phyloP scores from a whole-genome alignment of 2,888 invertebrate species.

The Mesoligia furuncula region DNA sequence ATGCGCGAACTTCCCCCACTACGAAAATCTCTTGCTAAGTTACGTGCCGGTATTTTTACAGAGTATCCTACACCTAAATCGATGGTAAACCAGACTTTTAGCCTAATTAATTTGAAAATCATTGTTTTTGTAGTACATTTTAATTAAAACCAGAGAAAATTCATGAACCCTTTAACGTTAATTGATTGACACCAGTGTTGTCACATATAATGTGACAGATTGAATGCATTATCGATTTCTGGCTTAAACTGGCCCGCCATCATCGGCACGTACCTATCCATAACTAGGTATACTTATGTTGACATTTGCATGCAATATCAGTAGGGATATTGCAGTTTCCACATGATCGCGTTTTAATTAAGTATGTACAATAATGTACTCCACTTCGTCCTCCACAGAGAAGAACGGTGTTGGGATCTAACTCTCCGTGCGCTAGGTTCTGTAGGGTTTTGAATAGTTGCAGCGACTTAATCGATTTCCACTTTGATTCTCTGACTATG shows the following conservation, averaged over 20 bases:
- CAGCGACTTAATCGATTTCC: too few relatives aligned
- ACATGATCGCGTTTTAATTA: slow-evolving; percentile 15
- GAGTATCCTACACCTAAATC: neutral
- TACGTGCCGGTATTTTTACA: too few relatives aligned
- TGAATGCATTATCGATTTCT: slow-evolving; percentile 49
- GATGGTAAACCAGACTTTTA: neutral
- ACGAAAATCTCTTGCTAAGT: too few relatives aligned
- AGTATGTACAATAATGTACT: neutral
- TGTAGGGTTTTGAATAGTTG: too few relatives aligned
- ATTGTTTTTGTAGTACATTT: neutral
- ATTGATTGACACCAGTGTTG: slow-evolving; percentile 52
- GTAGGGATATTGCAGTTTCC: neutral
- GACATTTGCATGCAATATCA: slow-evolving; percentile 19
- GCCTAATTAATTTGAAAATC: neutral
- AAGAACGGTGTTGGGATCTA: too few relatives aligned
- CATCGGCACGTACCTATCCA: neutral
- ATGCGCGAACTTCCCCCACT: too few relatives aligned
- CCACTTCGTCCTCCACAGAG: too few relatives aligned
- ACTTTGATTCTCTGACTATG: too few relatives aligned
- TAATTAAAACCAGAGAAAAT: slow-evolving; percentile 20
- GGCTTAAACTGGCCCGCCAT: slow-evolving; percentile 39
- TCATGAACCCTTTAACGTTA: slow-evolving; percentile 43
- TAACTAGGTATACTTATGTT: neutral
- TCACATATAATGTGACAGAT: slow-evolving; percentile 34
- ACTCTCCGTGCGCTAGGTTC: too few relatives aligned